Percentiles rank a stretch among this genome's conserved stretches.
These are phyloP conservation scores for Diabrotica undecimpunctata DNA, from an alignment of 1,140 invertebrate genomes.

Conservation along the genomic window DNA sequence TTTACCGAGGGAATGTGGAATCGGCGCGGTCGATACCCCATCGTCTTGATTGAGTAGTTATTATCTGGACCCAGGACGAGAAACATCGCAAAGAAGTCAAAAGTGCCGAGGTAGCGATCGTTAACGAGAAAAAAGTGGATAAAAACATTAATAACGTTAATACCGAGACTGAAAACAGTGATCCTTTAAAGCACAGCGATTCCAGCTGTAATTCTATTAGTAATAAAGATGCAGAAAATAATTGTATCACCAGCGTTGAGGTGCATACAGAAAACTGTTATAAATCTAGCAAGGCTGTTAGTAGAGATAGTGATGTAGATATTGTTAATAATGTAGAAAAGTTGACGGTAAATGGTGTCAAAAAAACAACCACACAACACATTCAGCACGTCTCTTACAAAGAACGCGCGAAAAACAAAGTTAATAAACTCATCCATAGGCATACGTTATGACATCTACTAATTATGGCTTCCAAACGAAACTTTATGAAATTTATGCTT, in stretches of 20 bases:
- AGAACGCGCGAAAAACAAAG: constrained; percentile 36
- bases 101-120: constrained; percentile 17
- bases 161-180: constrained; percentile 6
- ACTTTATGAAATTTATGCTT: background rate
- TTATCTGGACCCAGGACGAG: constrained; percentile 44
- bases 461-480: constrained; percentile 3
- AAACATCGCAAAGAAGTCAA: constrained; percentile 28
- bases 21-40: constrained; percentile 51
- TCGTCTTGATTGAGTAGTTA: constrained; percentile 59
- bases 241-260: constrained; percentile 24
- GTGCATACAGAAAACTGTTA: constrained; percentile 27
- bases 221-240: background rate
- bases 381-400: constrained; percentile 31
- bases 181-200: constrained; percentile 8
- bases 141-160: constrained; percentile 6
- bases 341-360: constrained; percentile 21
- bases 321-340: constrained; percentile 30
- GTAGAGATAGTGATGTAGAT: constrained; percentile 24
- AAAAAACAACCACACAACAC: constrained; percentile 25
- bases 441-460: constrained; percentile 46
- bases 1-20: constrained; percentile 61
- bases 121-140: constrained; percentile 19
- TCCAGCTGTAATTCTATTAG: constrained; percentile 19
- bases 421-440: constrained; percentile 44
- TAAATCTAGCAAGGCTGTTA: constrained; percentile 9